These are phyloP conservation scores for Pocillopora verrucosa DNA, from an alignment of 64 coral and sea anemone species.

Conservation along the genomic window DNA sequence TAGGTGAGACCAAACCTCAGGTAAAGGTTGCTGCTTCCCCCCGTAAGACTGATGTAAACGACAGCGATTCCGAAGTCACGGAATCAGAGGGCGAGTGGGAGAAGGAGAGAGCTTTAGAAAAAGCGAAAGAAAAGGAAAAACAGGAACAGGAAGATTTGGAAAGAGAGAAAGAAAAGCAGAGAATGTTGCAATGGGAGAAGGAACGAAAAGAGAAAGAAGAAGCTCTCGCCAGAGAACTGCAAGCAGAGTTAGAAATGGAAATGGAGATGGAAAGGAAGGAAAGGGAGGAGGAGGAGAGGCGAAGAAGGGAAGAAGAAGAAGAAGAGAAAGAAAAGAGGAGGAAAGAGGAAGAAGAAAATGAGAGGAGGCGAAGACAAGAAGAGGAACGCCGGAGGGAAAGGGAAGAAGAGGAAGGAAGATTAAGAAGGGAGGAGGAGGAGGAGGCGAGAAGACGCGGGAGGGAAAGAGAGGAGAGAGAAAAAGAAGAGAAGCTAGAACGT, in stretches of 20 bases:
- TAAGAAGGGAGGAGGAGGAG: constrained; percentile 40
- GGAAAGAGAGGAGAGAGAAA: constrained; percentile 77
- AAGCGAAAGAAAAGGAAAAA: constrained; percentile 19
- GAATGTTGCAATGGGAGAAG: constrained; percentile 59
- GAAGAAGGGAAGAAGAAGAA: constrained; percentile 43
- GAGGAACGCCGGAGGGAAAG: constrained; percentile 21
- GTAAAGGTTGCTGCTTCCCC: not conserved
- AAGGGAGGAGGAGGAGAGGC: constrained; percentile 65
- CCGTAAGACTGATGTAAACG: constrained; percentile 27
- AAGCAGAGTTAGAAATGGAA: constrained; percentile 78
- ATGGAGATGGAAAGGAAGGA: constrained; percentile 82
- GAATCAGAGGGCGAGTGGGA: constrained; percentile 99
- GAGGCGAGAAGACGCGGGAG: constrained; percentile 48
- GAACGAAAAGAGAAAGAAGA: constrained; percentile 63
- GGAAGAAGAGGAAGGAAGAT: constrained; percentile 31
- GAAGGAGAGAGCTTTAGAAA: constrained; percentile 58
- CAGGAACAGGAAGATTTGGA: not conserved
- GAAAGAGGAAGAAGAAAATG: constrained; percentile 50
- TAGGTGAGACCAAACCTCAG: not conserved
- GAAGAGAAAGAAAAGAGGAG: constrained; percentile 45
- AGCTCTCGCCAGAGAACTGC: constrained; percentile 60
- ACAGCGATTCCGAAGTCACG: constrained; percentile 71
- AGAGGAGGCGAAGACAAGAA: constrained; percentile 33
- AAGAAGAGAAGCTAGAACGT: constrained; percentile 77
- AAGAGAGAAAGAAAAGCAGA: constrained; percentile 39